Evolutionary conservation across 2,797 vertebrate genomes (phyloP).

Genomic region (Apodemus agrarius): DNA sequence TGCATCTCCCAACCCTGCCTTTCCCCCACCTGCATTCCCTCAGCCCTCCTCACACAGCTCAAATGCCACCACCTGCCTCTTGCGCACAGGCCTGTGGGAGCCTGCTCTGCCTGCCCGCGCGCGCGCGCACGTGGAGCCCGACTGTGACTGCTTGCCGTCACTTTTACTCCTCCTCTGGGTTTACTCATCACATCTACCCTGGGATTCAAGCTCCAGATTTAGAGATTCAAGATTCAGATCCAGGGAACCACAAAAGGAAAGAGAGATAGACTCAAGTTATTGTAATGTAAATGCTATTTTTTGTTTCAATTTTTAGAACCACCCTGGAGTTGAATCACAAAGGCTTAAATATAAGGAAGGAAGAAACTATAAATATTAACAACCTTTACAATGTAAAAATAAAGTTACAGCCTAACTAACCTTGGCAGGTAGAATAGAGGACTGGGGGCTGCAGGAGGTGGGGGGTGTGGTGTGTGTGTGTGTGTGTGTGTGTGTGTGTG

Average conservation of each 20-base stretch:
- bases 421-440: not conserved
- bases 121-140: not conserved
- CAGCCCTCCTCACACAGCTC: not conserved
- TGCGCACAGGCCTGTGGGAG: not conserved
- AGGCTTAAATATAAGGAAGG: constrained; percentile 56
- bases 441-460: not conserved
- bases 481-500: too few relatives aligned
- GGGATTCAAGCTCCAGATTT: constrained; percentile 40
- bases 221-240: constrained; percentile 59
- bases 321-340: constrained; percentile 43
- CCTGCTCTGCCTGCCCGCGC: not conserved
- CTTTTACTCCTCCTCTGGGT: not conserved
- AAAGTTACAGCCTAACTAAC: constrained; percentile 46
- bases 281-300: constrained; percentile 62
- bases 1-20: not conserved
- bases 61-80: not conserved
- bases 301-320: constrained; percentile 71
- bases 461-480: too few relatives aligned
- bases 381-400: constrained; percentile 57
- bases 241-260: constrained; percentile 12
- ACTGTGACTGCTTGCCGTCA: not conserved
- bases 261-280: constrained; percentile 34
- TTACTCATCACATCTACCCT: constrained; percentile 4
- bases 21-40: not conserved
- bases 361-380: constrained; percentile 67